phyloP scores from a whole-genome alignment of 2,113 vertebrate species.

The Indri indri region DNA sequence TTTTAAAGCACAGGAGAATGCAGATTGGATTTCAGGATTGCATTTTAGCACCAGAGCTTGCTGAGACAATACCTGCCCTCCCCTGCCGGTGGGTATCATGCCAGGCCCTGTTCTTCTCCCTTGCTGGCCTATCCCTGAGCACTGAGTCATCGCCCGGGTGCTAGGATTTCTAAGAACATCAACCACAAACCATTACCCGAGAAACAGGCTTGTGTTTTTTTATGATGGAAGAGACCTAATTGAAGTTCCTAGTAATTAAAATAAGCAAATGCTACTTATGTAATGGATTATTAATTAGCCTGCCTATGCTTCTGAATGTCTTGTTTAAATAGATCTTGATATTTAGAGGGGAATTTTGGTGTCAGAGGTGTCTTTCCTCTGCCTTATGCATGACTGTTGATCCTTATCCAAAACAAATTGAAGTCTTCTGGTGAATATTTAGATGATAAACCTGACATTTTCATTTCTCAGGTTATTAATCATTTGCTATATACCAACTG shows the following conservation, averaged over 20 bases:
- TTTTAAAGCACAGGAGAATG: background rate
- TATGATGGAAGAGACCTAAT: background rate
- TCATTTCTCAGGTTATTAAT: conserved; percentile 61
- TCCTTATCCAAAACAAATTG: conserved; percentile 70
- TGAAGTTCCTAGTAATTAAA: conserved; percentile 63
- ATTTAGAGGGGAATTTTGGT: conserved; percentile 52
- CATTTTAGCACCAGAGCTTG: background rate
- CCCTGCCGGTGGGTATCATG: fast-evolving
- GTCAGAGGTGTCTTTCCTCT: conserved; percentile 38
- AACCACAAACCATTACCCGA: conserved; percentile 36
- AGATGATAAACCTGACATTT: conserved; percentile 61
- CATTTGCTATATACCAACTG: background rate
- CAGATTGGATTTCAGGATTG: background rate
- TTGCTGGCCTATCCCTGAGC: background rate
- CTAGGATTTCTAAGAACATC: conserved; percentile 43
- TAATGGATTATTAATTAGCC: conserved; percentile 50
- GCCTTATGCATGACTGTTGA: conserved; percentile 41
- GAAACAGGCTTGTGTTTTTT: background rate
- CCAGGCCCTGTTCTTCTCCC: background rate
- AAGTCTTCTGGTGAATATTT: conserved; percentile 39
- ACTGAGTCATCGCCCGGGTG: background rate
- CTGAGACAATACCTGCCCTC: no score
- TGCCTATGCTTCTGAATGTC: background rate
- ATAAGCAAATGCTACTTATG: conserved; percentile 56
- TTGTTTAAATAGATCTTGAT: conserved; percentile 61